These are phyloP conservation scores for Drosophila grimshawi DNA, from an alignment of 1,140 invertebrate genomes.

Conservation along the genomic window DNA sequence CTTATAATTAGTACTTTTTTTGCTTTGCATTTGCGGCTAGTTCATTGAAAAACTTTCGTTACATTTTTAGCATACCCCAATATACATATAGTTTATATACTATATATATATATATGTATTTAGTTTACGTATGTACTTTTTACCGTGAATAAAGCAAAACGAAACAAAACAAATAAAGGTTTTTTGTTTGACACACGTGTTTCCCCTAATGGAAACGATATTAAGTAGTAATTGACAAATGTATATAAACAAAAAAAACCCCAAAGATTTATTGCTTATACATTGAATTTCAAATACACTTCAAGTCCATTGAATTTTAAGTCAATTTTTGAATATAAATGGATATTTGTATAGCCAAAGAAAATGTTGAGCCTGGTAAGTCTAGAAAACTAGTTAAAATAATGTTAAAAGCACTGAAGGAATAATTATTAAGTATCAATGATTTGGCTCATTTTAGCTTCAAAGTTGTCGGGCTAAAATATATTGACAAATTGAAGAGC, in stretches of 20 bases:
- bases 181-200: slow-evolving; percentile 17
- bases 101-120: slow-evolving; percentile 15
- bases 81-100: slow-evolving; percentile 6
- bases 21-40: slow-evolving; percentile 40
- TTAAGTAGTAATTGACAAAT: slow-evolving; percentile 2
- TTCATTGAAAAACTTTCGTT: slow-evolving; percentile 66
- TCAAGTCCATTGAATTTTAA: too few species aligned
- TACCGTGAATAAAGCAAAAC: slow-evolving; percentile 48
- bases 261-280: background rate
- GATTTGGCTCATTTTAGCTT: too few species aligned
- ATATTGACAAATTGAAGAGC: background rate
- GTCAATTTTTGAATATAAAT: background rate
- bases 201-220: background rate
- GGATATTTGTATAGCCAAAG: too few species aligned
- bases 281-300: background rate
- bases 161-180: slow-evolving; percentile 14
- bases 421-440: too few species aligned
- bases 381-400: too few species aligned
- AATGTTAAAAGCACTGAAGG: too few species aligned
- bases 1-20: slow-evolving; percentile 18
- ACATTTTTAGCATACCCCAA: slow-evolving; percentile 31
- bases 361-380: too few species aligned
- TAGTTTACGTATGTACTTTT: slow-evolving; percentile 37
- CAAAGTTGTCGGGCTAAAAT: too few species aligned
- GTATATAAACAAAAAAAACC: background rate